Base-by-base conservation (phyloP, 2,113 vertebrate species). In the Lepisosteus oculatus region DNA sequence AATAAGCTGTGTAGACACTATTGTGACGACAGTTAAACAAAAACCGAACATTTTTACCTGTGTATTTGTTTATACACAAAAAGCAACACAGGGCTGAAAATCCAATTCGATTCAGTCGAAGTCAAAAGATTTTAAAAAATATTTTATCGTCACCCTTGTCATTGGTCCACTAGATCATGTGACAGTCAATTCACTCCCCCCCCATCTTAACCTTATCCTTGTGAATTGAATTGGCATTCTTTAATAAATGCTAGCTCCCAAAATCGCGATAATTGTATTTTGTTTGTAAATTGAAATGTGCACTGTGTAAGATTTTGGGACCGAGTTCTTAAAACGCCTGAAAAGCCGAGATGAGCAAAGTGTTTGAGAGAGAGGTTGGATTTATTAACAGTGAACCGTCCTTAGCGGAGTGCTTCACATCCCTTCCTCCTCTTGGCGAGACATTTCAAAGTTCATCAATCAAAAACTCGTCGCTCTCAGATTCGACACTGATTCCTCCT, bases 361-460 rank as follows among this genome's bases (percentile, higher is more conserved):
- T 45, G 61, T 68, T 71, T 74, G 73, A 76, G 74, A 65, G 76
- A 76, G 77, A 73, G 80, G 55, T 80, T 76, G 67, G 68, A 69
- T 76, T 74, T 71, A 75, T 74, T 74, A 78, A 79, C 69, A 76
- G 74, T 70, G 73, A 79, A 78, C 72, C 79, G 70, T 83, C 81
- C 77, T 74, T 69, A 74, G 84, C 78, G 78, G 84, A 86, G 80
- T 80, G 80, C 78, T 80, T 87, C 90, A 89, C 85, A 89, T 85
- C 80, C 85, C 89, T 90, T 88, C 86, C 89, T 92, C 89, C 88
- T 90, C 90, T 92, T 91, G 89, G 91, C 91, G 89, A 88, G 86
- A 87, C 88, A 90, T 95, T 96, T 95, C 93, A 94, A 95, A 94
- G 87, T 86, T 88, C 91, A 93, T 96, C 93, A 95, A 95, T 96